These are phyloP conservation scores for Mylabris sibirica DNA, from an alignment of 2,888 invertebrate species.

Conservation along the genomic window DNA sequence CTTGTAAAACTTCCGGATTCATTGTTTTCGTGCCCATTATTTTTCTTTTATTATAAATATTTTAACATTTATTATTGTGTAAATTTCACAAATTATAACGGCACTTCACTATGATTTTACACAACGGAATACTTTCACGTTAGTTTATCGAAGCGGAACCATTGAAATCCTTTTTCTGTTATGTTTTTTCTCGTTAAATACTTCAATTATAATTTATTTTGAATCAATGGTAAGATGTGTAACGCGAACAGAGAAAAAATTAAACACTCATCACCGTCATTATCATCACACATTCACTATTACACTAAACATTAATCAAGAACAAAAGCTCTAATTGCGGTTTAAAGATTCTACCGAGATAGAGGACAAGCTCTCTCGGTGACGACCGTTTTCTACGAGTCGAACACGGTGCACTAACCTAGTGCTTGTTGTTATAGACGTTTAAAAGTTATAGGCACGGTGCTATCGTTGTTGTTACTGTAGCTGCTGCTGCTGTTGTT, in stretches of 20 bases:
- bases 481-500: no score
- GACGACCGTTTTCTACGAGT: slow-evolving; percentile 28
- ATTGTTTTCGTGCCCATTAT: slow-evolving; percentile 43
- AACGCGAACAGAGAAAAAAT: neutral
- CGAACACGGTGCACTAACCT: slow-evolving; percentile 58
- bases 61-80: slow-evolving; percentile 16
- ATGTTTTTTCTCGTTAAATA: neutral
- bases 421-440: slow-evolving; percentile 38
- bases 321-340: neutral
- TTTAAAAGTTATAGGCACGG: neutral
- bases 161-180: neutral
- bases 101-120: slow-evolving; percentile 13
- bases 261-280: neutral
- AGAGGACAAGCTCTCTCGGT: slow-evolving; percentile 10
- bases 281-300: neutral
- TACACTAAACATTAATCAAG: neutral
- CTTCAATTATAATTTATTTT: neutral
- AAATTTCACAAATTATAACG: slow-evolving; percentile 29
- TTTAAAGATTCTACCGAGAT: slow-evolving; percentile 5
- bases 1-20: slow-evolving; percentile 55
- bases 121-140: slow-evolving; percentile 13
- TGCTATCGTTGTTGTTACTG: slow-evolving; percentile 1
- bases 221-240: neutral
- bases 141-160: slow-evolving; percentile 25
- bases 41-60: slow-evolving; percentile 18